A percentile compares a stretch with the other conserved stretches of the same genome.
Conservation (phyloP, 2,888 invertebrate genomes). For the Ophioninae sp. region DNA sequence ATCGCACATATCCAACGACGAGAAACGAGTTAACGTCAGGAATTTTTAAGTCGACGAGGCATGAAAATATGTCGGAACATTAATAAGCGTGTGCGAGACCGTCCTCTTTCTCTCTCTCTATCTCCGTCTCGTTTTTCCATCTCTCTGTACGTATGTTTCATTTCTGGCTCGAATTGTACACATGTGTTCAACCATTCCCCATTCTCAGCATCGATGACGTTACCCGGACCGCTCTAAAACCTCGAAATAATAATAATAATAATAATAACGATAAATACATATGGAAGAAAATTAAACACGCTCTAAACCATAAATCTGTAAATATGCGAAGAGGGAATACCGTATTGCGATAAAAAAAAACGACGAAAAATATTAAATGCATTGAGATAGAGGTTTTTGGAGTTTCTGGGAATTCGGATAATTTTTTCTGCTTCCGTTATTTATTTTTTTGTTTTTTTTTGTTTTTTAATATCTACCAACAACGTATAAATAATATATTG, state of each 20-base stretch:
- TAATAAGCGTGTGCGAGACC: constrained; percentile 63
- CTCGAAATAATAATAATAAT: constrained; percentile 30
- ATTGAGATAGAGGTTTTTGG: background rate
- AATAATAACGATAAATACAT: too few relatives aligned
- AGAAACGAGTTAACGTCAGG: constrained; percentile 72
- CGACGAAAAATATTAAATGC: background rate
- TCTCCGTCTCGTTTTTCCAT: constrained; percentile 17
- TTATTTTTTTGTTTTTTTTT: too few relatives aligned
- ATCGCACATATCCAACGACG: constrained; percentile 70
- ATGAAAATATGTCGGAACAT: constrained; percentile 67
- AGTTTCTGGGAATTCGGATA: constrained; percentile 10
- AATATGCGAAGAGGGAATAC: constrained; percentile 28
- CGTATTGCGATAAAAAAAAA: background rate
- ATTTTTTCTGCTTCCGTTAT: background rate
- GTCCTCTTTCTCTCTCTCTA: constrained; percentile 21
- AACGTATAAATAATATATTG: background rate
- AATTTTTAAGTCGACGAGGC: constrained; percentile 71
- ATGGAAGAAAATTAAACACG: background rate
- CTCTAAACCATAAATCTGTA: constrained; percentile 34
- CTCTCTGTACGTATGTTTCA: constrained; percentile 15
- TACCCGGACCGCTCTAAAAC: constrained; percentile 29
- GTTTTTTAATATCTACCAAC: background rate
- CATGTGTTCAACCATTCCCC: constrained; percentile 11
- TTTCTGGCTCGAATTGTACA: constrained; percentile 44
- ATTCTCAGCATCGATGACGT: constrained; percentile 32